Evolutionary conservation across 1,140 invertebrate species (phyloP).

Genomic region (Stegodyphus dumicola): DNA sequence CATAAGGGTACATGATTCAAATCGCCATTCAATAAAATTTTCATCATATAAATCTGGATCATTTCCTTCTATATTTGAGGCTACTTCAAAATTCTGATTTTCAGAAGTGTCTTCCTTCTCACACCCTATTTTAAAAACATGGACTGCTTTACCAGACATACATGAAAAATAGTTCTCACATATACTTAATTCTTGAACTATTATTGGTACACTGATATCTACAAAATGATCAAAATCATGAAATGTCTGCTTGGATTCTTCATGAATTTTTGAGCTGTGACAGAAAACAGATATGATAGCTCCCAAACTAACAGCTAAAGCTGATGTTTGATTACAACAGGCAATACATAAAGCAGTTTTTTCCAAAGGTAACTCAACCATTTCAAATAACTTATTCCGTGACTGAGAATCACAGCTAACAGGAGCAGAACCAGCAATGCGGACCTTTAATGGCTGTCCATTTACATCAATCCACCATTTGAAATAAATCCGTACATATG

Average conservation of each 20-base stretch:
- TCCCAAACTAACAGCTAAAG: conserved; percentile 73
- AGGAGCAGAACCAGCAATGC: conserved; percentile 78
- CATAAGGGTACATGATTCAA: conserved; percentile 46
- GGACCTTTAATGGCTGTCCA: conserved; percentile 75
- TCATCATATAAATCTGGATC: conserved; percentile 50
- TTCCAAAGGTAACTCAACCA: conserved; percentile 77
- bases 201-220: conserved; percentile 72
- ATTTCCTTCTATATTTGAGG: background rate
- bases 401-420: conserved; percentile 71
- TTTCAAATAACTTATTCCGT: conserved; percentile 72
- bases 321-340: conserved; percentile 75
- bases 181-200: conserved; percentile 70
- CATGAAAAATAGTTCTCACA: conserved; percentile 74
- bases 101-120: conserved; percentile 15
- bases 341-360: conserved; percentile 72
- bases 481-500: conserved; percentile 76
- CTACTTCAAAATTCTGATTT: background rate
- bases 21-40: conserved; percentile 62
- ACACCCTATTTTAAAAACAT: conserved; percentile 67
- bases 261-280: conserved; percentile 74
- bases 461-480: conserved; percentile 73
- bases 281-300: conserved; percentile 72
- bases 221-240: conserved; percentile 75
- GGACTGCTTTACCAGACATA: conserved; percentile 69
- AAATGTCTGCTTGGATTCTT: conserved; percentile 75